Base-by-base conservation (phyloP, 2,797 vertebrate genomes). In the Tenualosa thibaudeaui region DNA sequence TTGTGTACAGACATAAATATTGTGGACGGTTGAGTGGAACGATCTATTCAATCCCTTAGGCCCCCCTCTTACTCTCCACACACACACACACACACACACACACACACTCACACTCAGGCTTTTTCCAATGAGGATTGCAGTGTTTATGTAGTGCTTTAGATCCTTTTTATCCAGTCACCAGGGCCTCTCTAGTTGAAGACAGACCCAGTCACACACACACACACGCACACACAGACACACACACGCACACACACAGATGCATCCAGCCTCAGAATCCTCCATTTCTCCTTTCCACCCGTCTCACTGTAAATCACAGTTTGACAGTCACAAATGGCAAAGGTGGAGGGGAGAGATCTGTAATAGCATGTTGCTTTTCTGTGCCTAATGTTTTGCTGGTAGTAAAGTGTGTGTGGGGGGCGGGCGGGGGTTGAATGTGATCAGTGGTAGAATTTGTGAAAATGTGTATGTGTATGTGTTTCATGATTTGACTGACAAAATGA, bases 1-100 rank as follows among this genome's bases (percentile, higher is more conserved):
- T 94, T 92, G 91, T 92, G 88, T 89, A 85, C 88, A 88, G 87
- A 88, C 86, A 88, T 92, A 89, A 90, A 90, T 91, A 88, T 92
- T 91, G 90, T 78, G 83, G 78, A 87, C 60, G 53, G 53, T 81
- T 43, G 37, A 81, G 62, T 81, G 54, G 83, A 84, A 53, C 50
- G 19, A 81, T 56, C 49, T 17, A 26, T 43, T 19, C 24, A 60
- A 31, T 31, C 31, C 83, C 89, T 90, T 86, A 62, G 89, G 85
- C 84, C 92, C 86, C 89, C 90, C 89, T 93, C 54, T 56, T 17
- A 22, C 17, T 56, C 54, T 56, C 89, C 22, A 17, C 17, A 46
- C 81, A 81, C 81, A 81, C 46, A 81, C 81, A 81, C 46, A 24
- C 19, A 81, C 81, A 51, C 46, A 53, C 81, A 24, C 78, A 81